Conservation (phyloP, 2,888 invertebrate genomes). For the Scaptomyza polygonia region DNA sequence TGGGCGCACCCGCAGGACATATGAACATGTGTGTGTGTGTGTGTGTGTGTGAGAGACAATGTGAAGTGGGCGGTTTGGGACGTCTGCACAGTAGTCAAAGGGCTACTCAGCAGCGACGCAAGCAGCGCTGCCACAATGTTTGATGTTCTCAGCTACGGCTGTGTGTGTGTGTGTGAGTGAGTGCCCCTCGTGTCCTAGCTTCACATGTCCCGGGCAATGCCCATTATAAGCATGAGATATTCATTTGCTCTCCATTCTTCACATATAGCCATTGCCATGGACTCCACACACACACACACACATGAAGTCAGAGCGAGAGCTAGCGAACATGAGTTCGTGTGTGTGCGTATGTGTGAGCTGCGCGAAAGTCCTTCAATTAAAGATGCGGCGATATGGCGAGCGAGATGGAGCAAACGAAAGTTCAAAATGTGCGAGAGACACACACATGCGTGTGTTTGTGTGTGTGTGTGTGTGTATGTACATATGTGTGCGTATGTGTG, state of each 20-base stretch:
- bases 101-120: constrained; percentile 60
- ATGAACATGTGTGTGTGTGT: constrained; percentile 30
- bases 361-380: constrained; percentile 80
- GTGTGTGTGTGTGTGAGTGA: background rate
- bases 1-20: constrained; percentile 61
- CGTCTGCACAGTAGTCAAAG: constrained; percentile 65
- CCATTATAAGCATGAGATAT: constrained; percentile 82
- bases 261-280: constrained; percentile 74
- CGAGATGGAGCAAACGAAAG: constrained; percentile 76
- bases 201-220: constrained; percentile 72
- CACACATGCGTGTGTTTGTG: constrained; percentile 15
- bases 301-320: constrained; percentile 64
- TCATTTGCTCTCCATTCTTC: constrained; percentile 80
- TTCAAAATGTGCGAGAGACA: constrained; percentile 74
- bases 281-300: constrained; percentile 33
- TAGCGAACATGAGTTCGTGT: constrained; percentile 50
- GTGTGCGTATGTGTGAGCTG: constrained; percentile 55
- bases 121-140: constrained; percentile 17
- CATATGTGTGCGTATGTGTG: constrained; percentile 5
- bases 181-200: constrained; percentile 21
- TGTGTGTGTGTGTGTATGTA: constrained; percentile 7
- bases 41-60: constrained; percentile 51
- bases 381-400: constrained; percentile 74
- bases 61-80: constrained; percentile 51
- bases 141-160: constrained; percentile 20